phyloP scores from a whole-genome alignment of 37 sponge, comb jelly and placozoan genomes.

The Spongilla lacustris region DNA sequence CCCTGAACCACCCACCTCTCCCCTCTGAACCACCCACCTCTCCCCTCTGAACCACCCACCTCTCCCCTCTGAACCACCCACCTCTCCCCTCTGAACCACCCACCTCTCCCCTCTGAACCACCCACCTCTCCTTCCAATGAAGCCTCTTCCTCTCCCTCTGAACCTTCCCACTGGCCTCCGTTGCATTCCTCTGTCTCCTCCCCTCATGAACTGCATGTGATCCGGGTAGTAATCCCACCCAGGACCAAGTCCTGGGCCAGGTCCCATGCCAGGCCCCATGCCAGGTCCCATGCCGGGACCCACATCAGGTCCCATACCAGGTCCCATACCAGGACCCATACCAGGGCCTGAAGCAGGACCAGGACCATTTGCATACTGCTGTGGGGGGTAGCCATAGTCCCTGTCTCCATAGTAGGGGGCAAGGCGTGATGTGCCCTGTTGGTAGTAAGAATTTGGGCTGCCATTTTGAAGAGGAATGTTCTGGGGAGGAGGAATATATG shows the following conservation, averaged over 20 bases:
- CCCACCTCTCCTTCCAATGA: not conserved
- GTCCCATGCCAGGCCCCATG: too few relatives aligned
- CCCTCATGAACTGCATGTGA: not conserved
- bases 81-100: not conserved
- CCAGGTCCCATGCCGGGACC: too few relatives aligned
- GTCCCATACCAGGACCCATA: too few relatives aligned
- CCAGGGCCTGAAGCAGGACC: too few relatives aligned
- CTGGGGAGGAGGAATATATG: not conserved
- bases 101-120: too few relatives aligned
- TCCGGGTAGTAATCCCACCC: too few relatives aligned
- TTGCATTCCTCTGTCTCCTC: not conserved
- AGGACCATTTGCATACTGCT: too few relatives aligned
- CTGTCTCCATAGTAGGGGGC: not conserved
- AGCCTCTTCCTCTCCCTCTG: conserved; percentile 1
- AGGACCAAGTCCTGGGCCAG: too few relatives aligned
- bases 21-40: too few relatives aligned
- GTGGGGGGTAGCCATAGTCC: not conserved
- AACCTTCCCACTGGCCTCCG: not conserved
- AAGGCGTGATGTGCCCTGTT: conserved; percentile 33
- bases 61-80: not conserved
- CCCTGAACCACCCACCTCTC: too few relatives aligned
- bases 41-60: not conserved
- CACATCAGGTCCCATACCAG: too few relatives aligned
- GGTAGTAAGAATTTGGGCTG: not conserved
- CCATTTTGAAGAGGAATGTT: not conserved